Evolutionary conservation across 2,113 vertebrate species (phyloP).

Genomic region (Sakesphorus luctuosus): DNA sequence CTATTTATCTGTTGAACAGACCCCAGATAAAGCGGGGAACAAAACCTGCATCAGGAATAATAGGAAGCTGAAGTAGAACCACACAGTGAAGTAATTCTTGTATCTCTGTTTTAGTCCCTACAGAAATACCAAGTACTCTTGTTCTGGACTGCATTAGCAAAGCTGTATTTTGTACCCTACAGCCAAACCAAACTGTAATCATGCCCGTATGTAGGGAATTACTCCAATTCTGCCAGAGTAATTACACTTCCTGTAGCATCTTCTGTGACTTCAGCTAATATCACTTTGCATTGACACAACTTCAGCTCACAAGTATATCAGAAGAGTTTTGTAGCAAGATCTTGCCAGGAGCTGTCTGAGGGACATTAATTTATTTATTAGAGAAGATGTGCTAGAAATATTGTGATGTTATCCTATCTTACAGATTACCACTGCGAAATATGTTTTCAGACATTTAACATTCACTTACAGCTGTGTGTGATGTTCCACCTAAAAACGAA

Average conservation of each 20-base stretch:
- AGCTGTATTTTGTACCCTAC: background rate
- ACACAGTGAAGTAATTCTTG: background rate
- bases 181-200: background rate
- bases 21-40: background rate
- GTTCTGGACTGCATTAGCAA: background rate
- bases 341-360: background rate
- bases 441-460: background rate
- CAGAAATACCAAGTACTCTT: background rate
- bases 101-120: background rate
- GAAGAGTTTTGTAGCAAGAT: background rate
- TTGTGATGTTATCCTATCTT: background rate
- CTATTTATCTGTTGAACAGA: background rate
- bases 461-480: background rate
- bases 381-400: background rate
- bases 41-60: background rate
- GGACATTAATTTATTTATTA: background rate
- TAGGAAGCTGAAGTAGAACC: background rate
- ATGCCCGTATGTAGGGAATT: background rate
- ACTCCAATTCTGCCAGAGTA: background rate
- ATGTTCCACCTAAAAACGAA: background rate
- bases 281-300: background rate
- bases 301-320: background rate
- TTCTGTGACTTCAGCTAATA: background rate
- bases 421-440: background rate
- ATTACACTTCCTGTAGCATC: background rate